These are phyloP conservation scores for Oithona nana DNA, from an alignment of 2,888 invertebrate species.

Conservation along the genomic window DNA sequence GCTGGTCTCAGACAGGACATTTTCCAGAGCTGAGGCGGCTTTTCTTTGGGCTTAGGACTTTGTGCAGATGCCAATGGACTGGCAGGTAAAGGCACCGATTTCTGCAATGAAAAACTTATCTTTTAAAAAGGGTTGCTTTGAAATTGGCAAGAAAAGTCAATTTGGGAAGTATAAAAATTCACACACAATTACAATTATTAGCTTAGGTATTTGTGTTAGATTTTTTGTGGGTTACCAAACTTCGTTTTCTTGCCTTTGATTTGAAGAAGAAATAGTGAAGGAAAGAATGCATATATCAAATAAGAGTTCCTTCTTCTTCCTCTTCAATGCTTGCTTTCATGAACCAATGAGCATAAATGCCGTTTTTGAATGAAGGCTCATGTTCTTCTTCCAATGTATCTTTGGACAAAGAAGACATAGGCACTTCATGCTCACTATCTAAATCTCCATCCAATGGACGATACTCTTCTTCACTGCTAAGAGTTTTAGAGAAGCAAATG, in stretches of 20 bases:
- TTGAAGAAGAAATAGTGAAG: too few relatives aligned
- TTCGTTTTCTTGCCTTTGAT: too few relatives aligned
- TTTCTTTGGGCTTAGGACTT: background rate
- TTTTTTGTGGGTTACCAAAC: too few relatives aligned
- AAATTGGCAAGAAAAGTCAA: background rate
- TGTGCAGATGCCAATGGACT: conserved; percentile 3
- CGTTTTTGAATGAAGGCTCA: background rate
- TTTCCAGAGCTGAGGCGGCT: conserved; percentile 25
- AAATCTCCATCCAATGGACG: background rate
- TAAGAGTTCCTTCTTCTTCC: too few relatives aligned
- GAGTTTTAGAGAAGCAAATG: background rate
- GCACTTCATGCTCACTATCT: background rate
- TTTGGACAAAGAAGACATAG: background rate
- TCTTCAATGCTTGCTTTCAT: conserved; percentile 74
- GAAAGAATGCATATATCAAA: too few relatives aligned
- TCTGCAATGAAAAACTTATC: conserved; percentile 33
- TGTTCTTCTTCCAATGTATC: background rate
- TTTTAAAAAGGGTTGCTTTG: background rate
- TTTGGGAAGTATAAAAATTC: background rate
- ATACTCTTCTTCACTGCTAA: background rate
- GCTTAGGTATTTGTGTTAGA: too few relatives aligned
- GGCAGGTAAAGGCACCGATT: background rate
- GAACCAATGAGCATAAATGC: conserved; percentile 68
- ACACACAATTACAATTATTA: too few relatives aligned
- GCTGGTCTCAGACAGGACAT: conserved; percentile 70